Conservation (phyloP, 2,888 invertebrate genomes). For the Heliconius sara region DNA sequence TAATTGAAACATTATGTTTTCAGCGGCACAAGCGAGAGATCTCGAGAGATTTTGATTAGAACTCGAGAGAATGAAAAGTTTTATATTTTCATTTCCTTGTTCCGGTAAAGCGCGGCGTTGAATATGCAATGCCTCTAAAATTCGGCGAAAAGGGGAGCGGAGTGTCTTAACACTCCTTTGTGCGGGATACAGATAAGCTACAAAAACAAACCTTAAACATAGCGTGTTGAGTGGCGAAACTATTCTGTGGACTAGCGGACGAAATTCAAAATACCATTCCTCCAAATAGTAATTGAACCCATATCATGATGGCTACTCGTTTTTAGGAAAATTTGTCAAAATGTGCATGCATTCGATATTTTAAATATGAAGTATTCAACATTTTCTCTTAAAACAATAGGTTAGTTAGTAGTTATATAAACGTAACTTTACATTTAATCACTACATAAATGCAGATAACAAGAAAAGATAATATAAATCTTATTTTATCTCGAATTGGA, state of each 20-base stretch:
- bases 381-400: constrained; percentile 5
- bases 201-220: background rate
- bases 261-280: background rate
- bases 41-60: no score
- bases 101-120: no score
- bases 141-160: no score
- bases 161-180: no score
- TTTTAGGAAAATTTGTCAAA: background rate
- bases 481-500: background rate
- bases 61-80: no score
- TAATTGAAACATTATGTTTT: background rate
- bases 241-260: background rate
- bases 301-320: background rate
- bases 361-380: background rate
- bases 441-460: constrained; percentile 2
- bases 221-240: background rate
- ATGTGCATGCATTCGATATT: background rate
- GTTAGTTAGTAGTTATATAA: background rate
- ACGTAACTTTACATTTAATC: background rate
- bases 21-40: background rate
- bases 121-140: no score
- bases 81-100: no score
- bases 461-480: constrained; percentile 5
- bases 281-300: background rate
- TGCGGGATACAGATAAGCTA: background rate